Percentiles rank a stretch among this genome's conserved stretches.
Evolutionary conservation across 1,140 invertebrate genomes (phyloP).

Genomic region (Calliphora vicina): DNA sequence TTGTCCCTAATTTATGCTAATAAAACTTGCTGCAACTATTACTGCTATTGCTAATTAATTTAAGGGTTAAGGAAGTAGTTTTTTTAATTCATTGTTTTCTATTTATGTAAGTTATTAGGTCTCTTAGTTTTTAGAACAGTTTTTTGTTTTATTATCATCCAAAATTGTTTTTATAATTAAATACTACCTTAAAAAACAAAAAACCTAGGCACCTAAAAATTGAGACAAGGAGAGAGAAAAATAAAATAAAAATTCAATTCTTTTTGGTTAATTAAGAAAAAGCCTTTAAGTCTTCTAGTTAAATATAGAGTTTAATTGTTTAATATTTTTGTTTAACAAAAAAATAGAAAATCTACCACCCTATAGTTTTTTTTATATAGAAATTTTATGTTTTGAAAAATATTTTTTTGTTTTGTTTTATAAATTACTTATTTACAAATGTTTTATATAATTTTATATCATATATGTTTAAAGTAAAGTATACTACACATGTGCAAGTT

Average conservation of each 20-base stretch:
- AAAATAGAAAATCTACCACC: background rate
- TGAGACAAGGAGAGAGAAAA: background rate
- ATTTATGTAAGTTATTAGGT: background rate
- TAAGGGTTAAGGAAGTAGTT: too few relatives aligned
- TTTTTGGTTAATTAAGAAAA: background rate
- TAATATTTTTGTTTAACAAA: background rate
- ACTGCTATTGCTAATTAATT: too few relatives aligned
- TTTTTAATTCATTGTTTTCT: background rate
- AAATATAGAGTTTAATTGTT: background rate
- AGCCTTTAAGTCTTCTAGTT: constrained; percentile 4
- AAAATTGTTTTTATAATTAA: background rate
- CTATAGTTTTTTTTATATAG: background rate
- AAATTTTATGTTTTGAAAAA: background rate
- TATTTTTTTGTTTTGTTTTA: background rate
- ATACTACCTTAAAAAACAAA: background rate
- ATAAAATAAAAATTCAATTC: background rate
- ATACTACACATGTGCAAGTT: background rate
- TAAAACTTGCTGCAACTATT: too few relatives aligned
- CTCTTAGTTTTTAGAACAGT: background rate
- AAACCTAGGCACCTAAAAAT: background rate
- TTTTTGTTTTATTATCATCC: background rate
- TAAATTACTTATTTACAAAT: background rate
- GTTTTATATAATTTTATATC: background rate
- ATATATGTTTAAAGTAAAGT: background rate
- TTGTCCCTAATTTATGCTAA: too few relatives aligned